These are phyloP conservation scores for Drosophila kuntzei DNA, from an alignment of 2,888 invertebrate genomes.

Conservation along the genomic window DNA sequence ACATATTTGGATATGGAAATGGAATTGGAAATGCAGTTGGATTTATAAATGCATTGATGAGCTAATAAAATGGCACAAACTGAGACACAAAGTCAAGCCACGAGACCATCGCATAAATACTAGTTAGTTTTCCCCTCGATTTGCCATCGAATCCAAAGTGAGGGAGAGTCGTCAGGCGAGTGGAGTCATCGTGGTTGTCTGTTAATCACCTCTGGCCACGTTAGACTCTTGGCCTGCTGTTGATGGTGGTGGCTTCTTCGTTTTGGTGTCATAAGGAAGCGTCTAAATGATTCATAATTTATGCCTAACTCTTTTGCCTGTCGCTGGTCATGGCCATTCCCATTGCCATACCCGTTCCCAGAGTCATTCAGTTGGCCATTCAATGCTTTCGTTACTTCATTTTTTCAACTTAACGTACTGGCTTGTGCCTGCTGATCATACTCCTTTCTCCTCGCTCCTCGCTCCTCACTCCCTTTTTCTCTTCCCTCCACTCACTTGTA, in stretches of 20 bases:
- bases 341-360: constrained; percentile 38
- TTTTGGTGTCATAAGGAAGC: constrained; percentile 82
- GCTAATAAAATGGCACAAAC: constrained; percentile 53
- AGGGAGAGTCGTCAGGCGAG: background rate
- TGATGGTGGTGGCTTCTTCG: constrained; percentile 60
- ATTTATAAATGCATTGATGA: background rate
- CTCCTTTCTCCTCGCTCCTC: background rate
- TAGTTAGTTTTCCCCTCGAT: constrained; percentile 63
- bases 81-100: constrained; percentile 34
- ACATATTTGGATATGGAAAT: background rate
- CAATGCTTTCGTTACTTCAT: constrained; percentile 79
- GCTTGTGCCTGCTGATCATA: constrained; percentile 68
- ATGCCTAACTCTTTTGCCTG: constrained; percentile 63
- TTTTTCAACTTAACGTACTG: constrained; percentile 69
- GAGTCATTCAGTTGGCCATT: constrained; percentile 65
- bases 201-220: constrained; percentile 52
- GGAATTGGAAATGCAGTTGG: background rate
- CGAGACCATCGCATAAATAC: constrained; percentile 78
- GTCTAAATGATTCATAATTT: constrained; percentile 83
- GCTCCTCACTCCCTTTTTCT: background rate
- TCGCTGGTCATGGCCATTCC: constrained; percentile 40
- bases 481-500: constrained; percentile 24
- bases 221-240: constrained; percentile 18
- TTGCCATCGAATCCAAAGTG: constrained; percentile 19
- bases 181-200: constrained; percentile 23